Base-by-base conservation (phyloP, 2,113 vertebrate genomes). In the Toxotes chatareus region DNA sequence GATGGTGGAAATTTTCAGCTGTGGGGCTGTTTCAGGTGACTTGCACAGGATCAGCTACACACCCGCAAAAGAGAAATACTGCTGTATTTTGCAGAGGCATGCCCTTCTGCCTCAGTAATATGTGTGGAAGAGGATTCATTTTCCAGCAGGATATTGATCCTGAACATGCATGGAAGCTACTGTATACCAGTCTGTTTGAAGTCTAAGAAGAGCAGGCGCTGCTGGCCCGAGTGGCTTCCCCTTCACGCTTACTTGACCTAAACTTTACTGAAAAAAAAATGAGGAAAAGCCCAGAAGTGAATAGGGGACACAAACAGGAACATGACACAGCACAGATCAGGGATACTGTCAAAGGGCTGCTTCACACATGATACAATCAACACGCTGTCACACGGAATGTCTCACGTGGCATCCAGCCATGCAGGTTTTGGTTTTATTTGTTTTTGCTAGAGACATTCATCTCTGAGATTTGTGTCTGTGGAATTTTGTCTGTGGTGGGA, bases 131-230 rank as follows among this genome's bases (percentile, higher is more conserved):
- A 66, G 69, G 83, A 80, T 86, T 88, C 59, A 81, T 88, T 90
- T 90, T 89, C 73, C 77, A 79, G 76, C 71, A 73, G 73, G n/a
- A 51, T 80, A 80, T 88, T 83, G 88, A 86, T 86, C 61, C 79
- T 70, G 36, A 86, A 75, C 62, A 73, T 67, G 84, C 83, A 64
- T 85, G 77, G 42, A 83, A 73, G 69, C 89, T 61, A 1, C 82
- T 83, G 69, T 72, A 3, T 55, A 44, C 17, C 23, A 55, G 36
- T 9, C 62, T 69, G 79, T 89, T 91, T 89, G 88, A 91, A 69
- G 88, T 89, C 51, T 36, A 44, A 44, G 62, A n/a, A 44, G 61
- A 57, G 60, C 71, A 13, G 53, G 73, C 31, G n/a, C 59, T 47
- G 17, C 69, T 61, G 56, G 42, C 46, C 34, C 21, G 56, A 19